Evolutionary conservation across 2,797 vertebrate species (phyloP), one percentile per base, ranked within the genome.

Genomic region (Acipenser transmontanus): DNA sequence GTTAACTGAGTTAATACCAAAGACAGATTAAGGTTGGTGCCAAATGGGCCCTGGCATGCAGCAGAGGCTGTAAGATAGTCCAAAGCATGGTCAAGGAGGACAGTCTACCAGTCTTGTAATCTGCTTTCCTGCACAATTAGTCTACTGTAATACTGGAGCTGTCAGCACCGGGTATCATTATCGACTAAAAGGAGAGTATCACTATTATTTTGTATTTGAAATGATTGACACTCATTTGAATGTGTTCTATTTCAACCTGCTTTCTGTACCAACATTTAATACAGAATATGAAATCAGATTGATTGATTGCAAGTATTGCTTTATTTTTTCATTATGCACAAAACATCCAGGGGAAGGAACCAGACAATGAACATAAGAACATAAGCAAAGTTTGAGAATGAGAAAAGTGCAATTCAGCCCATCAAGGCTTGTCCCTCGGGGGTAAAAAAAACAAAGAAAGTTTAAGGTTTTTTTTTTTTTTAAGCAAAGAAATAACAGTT

Each of bases 101-200:
- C 87, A 90, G 85, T 84, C 85, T 76, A 74, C 81, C 84, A 77
- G 82, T 82, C 80, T 80, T 79, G 81, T 91, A 91, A 92, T 92
- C 90, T 91, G 85, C 89, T 91, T 92, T 91, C 82, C 82, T 91
- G 88, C 88, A 89, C 88, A 91, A 91, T 91, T 91, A 91, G 87
- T 75, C 85, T 84, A 74, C 84, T 82, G 86, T 87, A 90, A 87
- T 87, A 87, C 89, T 85, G 82, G 81, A 75, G 82, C 77, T 73
- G 84, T 76, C 83, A 81, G 84, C 79, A 78, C 76, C 77, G 69
- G 50, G 20, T 1, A 78, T 83, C 81, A 80, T 82, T 80, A 61
- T 76, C 80, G 81, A 85, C 80, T 73, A 74, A 80, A 80, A 65
- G 64, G 72, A 75, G 78, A 78, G 81, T 77, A 81, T 83, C n/a